Percentiles rank a stretch among this genome's conserved stretches.
Conservation (phyloP, 2,888 invertebrate species). For the Notodonta dromedarius region DNA sequence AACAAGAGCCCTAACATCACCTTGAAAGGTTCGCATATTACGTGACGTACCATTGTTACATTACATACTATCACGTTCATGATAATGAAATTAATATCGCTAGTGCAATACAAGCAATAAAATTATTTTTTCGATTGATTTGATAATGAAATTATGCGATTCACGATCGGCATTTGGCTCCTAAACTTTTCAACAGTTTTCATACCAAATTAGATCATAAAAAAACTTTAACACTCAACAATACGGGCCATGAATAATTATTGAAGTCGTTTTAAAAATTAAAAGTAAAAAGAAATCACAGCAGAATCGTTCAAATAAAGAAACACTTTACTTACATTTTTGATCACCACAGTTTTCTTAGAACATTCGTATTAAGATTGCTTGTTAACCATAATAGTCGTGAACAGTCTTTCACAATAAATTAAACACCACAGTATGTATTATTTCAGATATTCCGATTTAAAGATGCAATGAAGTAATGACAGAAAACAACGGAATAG, state of each 20-base stretch:
- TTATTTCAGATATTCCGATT: slow-evolving; percentile 46
- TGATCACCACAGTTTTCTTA: slow-evolving; percentile 44
- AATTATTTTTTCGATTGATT: slow-evolving; percentile 24
- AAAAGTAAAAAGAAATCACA: slow-evolving; percentile 54
- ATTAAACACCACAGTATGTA: slow-evolving; percentile 52
- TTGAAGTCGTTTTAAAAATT: slow-evolving; percentile 28
- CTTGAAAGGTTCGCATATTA: slow-evolving; percentile 60
- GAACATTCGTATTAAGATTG: slow-evolving; percentile 39
- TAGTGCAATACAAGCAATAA: slow-evolving; percentile 34
- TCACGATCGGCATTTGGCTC: slow-evolving; percentile 12
- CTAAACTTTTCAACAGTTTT: slow-evolving; percentile 4
- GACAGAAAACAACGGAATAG: slow-evolving; percentile 76
- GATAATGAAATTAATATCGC: slow-evolving; percentile 46
- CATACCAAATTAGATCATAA: slow-evolving; percentile 7
- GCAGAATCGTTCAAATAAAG: slow-evolving; percentile 48
- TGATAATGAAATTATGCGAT: slow-evolving; percentile 12
- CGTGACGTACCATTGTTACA: slow-evolving; percentile 39
- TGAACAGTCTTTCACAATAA: slow-evolving; percentile 52
- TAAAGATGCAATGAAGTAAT: slow-evolving; percentile 59
- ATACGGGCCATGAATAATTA: slow-evolving; percentile 13
- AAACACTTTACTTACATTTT: slow-evolving; percentile 63
- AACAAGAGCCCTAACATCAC: slow-evolving; percentile 54
- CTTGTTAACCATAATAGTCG: slow-evolving; percentile 57
- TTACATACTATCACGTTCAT: slow-evolving; percentile 44
- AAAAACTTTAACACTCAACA: slow-evolving; percentile 11